Base-by-base conservation (phyloP, 2,113 vertebrate species). In the Bujurquina vittata region DNA sequence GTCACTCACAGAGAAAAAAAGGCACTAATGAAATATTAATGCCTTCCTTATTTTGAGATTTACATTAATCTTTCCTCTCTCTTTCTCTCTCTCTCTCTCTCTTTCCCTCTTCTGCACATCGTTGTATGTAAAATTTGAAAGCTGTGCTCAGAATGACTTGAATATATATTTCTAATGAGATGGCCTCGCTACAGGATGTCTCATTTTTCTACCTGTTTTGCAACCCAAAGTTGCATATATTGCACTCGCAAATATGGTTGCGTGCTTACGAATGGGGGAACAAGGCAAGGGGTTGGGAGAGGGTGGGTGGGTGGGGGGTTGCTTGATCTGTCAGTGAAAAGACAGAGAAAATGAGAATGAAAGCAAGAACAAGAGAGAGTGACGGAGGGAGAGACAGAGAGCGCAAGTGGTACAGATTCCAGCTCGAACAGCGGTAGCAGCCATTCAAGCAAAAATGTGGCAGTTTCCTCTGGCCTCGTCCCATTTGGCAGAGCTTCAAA, bases 21-120 rank as follows among this genome's bases (percentile, higher is more conserved):
- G 95, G 94, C 93, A 93, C 95, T 97, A 97, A 98, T 98, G 97
- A 98, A 98, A 98, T 97, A 97, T 98, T 98, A 97, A 98, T 97
- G 96, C 88, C 90, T 95, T 94, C 94, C 94, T 95, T 96, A 88
- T 96, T 96, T 96, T 96, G 95, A 94, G 94, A 95, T 95, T 95
- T 95, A 95, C 93, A 91, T 96, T 96, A 95, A 96, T 98, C 97
- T 95, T 90, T 93, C 84, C 89, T 79, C 88, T 90, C 90, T 84
- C 84, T 84, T 75, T 85, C 84, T 75, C 22, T 86, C 88, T 85
- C 22, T 77, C 72, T 56, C 63, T 72, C 49, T 75, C 63, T 74
- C 55, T 62, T 31, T 35, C 54, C 67, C 83, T 79, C 87, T 76
- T 52, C 75, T 85, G 76, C 74, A 75, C 77, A 7, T 81, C 82